These are phyloP conservation scores for Oostethus manadensis DNA, from an alignment of 2,113 vertebrate species.

Conservation along the genomic window DNA sequence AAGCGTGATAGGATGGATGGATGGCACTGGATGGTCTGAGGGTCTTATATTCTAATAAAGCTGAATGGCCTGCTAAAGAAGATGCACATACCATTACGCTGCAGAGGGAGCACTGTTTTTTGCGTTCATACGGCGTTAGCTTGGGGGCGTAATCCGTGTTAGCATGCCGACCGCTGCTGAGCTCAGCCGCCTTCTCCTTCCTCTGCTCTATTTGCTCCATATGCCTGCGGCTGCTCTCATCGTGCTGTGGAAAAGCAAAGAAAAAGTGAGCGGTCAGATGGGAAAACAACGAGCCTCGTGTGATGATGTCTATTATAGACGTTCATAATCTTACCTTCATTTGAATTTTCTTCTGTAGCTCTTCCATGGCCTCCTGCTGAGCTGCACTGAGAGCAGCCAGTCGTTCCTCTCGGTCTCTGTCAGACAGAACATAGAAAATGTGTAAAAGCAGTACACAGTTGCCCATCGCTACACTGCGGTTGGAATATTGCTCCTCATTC, in stretches of 20 bases:
- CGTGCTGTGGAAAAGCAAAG: constrained; percentile 74
- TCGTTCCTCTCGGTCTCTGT: constrained; percentile 92
- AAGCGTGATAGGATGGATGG: no score
- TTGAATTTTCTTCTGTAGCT: constrained; percentile 98
- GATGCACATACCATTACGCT: constrained; percentile 77
- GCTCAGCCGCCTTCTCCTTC: constrained; percentile 95
- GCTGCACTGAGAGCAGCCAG: constrained; percentile 94
- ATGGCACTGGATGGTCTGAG: no score
- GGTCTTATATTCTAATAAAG: no score
- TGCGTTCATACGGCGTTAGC: constrained; percentile 92
- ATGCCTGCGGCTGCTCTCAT: constrained; percentile 94
- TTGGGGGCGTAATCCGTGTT: constrained; percentile 96
- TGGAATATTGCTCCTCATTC: no score
- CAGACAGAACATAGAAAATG: constrained; percentile 7
- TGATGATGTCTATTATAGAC: background rate
- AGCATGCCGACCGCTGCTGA: constrained; percentile 95
- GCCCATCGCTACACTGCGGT: no score
- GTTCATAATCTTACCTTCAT: constrained; percentile 77
- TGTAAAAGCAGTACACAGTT: background rate
- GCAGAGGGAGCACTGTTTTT: constrained; percentile 94
- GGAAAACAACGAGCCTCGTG: constrained; percentile 3
- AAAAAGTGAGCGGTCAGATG: background rate
- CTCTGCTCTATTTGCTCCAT: constrained; percentile 99
- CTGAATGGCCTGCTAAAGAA: background rate
- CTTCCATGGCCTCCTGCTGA: constrained; percentile 97